These are phyloP conservation scores for Pseudomyrmex cubaensis DNA, from an alignment of 1,140 invertebrate genomes.

Conservation along the genomic window DNA sequence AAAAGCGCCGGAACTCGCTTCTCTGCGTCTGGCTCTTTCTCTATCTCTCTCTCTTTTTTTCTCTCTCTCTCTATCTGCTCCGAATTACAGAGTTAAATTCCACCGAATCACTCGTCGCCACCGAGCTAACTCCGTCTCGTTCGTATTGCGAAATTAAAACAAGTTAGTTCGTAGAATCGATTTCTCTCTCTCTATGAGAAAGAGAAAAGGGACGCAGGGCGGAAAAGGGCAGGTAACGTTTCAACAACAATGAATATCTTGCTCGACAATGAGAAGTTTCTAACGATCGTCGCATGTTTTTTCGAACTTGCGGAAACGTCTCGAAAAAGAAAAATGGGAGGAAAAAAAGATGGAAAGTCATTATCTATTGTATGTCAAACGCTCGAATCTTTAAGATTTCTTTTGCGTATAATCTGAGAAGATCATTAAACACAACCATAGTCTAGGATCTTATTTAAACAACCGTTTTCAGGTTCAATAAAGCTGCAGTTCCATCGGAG, in stretches of 20 bases:
- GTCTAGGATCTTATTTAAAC: background rate
- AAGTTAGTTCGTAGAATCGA: conserved; percentile 49
- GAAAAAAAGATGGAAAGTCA: background rate
- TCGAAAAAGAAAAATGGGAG: conserved; percentile 1
- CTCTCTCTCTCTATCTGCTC: background rate
- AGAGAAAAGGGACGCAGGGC: background rate
- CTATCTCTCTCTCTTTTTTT: background rate
- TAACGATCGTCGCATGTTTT: background rate
- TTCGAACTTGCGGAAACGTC: background rate
- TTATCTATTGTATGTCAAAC: conserved; percentile 4
- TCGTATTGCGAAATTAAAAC: conserved; percentile 46
- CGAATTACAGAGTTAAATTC: conserved; percentile 43
- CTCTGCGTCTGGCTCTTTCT: background rate
- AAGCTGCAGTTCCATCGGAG: background rate
- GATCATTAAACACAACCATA: background rate
- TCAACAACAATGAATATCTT: background rate
- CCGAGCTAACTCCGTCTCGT: conserved; percentile 16
- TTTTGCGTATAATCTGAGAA: no score
- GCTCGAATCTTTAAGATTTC: background rate
- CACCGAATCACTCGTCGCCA: conserved; percentile 35
- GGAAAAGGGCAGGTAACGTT: conserved; percentile 4
- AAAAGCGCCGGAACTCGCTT: conserved; percentile 1
- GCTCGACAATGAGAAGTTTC: background rate
- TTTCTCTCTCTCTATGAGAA: conserved; percentile 7
- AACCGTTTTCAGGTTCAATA: background rate